Conservation (phyloP, 30 jellyfish, hydroid and myxozoan genomes). For the Mastigias papua region DNA sequence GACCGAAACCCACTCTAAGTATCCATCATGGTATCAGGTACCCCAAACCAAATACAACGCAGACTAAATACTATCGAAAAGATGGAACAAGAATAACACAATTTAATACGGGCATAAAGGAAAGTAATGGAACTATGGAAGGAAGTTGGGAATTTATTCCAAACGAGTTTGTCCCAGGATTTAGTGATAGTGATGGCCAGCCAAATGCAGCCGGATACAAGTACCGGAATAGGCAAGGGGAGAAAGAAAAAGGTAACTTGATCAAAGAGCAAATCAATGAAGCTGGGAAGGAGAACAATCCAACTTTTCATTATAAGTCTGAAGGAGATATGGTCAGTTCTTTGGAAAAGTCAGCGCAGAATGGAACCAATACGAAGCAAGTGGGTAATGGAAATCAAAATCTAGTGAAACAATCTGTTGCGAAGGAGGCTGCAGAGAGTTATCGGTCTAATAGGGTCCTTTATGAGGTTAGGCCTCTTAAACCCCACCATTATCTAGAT, state of each 20-base stretch:
- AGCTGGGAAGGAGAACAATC: conserved; percentile 65
- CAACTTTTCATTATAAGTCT: conserved; percentile 30
- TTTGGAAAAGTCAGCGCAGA: conserved; percentile 1
- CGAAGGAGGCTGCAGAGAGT: background rate
- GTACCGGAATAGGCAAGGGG: conserved; percentile 73
- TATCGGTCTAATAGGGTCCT: conserved; percentile 14
- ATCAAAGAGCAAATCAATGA: conserved; percentile 60
- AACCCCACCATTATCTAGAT: conserved; percentile 6
- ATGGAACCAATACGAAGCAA: conserved; percentile 21
- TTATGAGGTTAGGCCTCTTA: conserved; percentile 58
- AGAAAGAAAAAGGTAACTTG: conserved; percentile 59
- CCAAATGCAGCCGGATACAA: conserved; percentile 86
- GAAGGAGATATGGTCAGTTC: conserved; percentile 31
- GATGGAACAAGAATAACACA: conserved; percentile 83
- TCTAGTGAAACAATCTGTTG: background rate
- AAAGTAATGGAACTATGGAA: conserved; percentile 58
- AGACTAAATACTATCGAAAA: conserved; percentile 8
- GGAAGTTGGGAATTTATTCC: conserved; percentile 62
- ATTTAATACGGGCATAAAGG: conserved; percentile 74
- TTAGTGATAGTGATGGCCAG: conserved; percentile 63
- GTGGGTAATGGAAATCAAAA: background rate
- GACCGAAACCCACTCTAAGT: conserved; percentile 42
- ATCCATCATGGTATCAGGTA: conserved; percentile 45
- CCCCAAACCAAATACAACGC: conserved; percentile 78
- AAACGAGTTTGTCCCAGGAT: conserved; percentile 77